These are phyloP conservation scores for Scomber colias DNA, from an alignment of 2,113 vertebrate genomes.

Conservation along the genomic window DNA sequence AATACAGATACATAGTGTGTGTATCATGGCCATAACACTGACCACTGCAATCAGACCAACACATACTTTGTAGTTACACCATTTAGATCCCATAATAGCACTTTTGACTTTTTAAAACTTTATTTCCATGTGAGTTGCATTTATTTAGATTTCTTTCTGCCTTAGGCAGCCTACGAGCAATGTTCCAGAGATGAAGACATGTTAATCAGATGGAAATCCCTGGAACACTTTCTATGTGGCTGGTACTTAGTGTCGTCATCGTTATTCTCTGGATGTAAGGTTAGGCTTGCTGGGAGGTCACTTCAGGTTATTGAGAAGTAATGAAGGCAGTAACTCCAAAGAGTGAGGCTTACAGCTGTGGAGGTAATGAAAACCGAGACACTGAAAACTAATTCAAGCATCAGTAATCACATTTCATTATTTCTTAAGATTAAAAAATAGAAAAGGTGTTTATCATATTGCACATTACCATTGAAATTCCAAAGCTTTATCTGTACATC, in stretches of 20 bases:
- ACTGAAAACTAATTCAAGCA: conserved; percentile 45
- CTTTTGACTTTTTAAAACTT: conserved; percentile 4
- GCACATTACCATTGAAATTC: not conserved
- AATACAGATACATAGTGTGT: not conserved
- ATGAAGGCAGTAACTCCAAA: conserved; percentile 49
- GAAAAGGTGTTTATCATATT: not conserved
- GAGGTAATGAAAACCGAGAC: conserved; percentile 45
- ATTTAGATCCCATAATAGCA: conserved; percentile 10
- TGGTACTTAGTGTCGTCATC: conserved; percentile 55
- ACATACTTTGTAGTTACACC: conserved; percentile 6
- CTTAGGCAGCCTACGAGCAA: conserved; percentile 71
- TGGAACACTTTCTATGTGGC: conserved; percentile 50
- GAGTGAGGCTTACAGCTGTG: conserved; percentile 24
- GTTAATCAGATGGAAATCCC: conserved; percentile 69
- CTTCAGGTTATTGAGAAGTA: conserved; percentile 48
- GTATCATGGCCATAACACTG: not conserved
- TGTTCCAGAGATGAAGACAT: conserved; percentile 69
- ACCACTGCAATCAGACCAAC: not conserved
- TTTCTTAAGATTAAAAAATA: conserved; percentile 21
- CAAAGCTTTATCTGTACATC: not conserved
- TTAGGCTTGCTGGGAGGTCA: conserved; percentile 63
- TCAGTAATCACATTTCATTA: conserved; percentile 30
- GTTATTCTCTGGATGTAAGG: conserved; percentile 53
- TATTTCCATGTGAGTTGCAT: conserved; percentile 38
- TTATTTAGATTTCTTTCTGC: conserved; percentile 63